Conservation (phyloP, 2,888 invertebrate genomes). For the Axea sp. region DNA sequence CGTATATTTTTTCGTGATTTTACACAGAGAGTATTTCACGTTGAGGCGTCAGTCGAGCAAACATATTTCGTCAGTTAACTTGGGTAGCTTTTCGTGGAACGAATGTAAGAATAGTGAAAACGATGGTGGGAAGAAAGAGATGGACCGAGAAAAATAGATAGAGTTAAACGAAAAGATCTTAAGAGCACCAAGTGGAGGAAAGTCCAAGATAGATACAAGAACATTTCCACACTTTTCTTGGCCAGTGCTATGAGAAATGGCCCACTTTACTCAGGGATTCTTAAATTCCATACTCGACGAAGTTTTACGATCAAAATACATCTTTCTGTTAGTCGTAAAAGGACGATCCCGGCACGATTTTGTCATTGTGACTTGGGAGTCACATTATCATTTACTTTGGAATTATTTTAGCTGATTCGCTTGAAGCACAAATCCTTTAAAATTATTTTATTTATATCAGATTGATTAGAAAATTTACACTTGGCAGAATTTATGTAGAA, state of each 20-base stretch:
- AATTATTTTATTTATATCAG: no score
- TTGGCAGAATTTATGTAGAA: no score
- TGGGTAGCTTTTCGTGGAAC: slow-evolving; percentile 50
- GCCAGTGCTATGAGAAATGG: slow-evolving; percentile 59
- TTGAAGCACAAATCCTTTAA: no score
- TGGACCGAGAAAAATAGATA: slow-evolving; percentile 44
- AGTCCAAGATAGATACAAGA: slow-evolving; percentile 63
- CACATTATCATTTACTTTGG: slow-evolving; percentile 27
- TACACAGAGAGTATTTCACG: slow-evolving; percentile 49
- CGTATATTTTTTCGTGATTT: slow-evolving; percentile 34
- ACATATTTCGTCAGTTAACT: slow-evolving; percentile 62
- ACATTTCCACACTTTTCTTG: slow-evolving; percentile 58
- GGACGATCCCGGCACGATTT: slow-evolving; percentile 56
- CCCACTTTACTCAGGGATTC: slow-evolving; percentile 61
- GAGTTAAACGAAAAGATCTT: slow-evolving; percentile 63
- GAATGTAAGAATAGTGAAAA: slow-evolving; percentile 58
- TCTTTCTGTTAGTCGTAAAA: slow-evolving; percentile 49
- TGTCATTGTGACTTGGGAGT: no score
- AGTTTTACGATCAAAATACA: slow-evolving; percentile 60
- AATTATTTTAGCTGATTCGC: slow-evolving; percentile 24
- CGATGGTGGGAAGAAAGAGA: slow-evolving; percentile 17
- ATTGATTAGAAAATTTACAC: no score
- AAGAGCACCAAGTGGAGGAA: slow-evolving; percentile 58
- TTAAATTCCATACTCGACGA: slow-evolving; percentile 60
- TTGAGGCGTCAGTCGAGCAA: slow-evolving; percentile 40